A percentile compares a stretch with the other conserved stretches of the same genome.
Evolutionary conservation across 1,140 invertebrate genomes (phyloP).

Genomic region (Dolichoris vasculosae): DNA sequence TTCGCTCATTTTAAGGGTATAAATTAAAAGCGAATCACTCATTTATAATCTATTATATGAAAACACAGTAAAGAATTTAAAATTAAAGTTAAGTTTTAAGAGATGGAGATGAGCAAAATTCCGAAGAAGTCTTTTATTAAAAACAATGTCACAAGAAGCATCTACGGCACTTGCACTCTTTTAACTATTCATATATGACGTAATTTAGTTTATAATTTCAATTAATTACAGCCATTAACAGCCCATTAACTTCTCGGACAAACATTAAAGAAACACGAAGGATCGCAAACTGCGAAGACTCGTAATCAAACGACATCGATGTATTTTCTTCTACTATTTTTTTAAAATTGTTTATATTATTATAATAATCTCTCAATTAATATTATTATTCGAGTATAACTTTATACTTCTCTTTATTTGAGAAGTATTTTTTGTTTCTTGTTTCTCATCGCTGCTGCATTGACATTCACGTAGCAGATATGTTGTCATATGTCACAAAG

Average conservation of each 20-base stretch:
- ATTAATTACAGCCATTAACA: conserved; percentile 50
- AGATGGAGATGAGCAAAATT: conserved; percentile 21
- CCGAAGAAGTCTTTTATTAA: not conserved
- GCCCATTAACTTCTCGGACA: conserved; percentile 24
- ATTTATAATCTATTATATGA: not conserved
- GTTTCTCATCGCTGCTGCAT: not conserved
- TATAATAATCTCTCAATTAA: not conserved
- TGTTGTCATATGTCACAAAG: conserved; percentile 19
- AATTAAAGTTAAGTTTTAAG: not conserved
- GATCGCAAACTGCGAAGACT: conserved; percentile 25
- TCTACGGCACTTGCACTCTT: not conserved
- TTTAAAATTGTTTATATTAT: not conserved
- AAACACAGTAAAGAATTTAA: not conserved
- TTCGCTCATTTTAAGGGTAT: not conserved
- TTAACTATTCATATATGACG: not conserved
- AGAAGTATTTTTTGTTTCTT: conserved; percentile 1
- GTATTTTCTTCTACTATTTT: not conserved
- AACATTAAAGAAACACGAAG: conserved; percentile 36
- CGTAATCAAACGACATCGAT: not conserved
- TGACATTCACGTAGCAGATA: conserved; percentile 19
- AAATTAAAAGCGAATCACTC: not conserved
- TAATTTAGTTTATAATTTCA: conserved; percentile 39
- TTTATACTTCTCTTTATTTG: not conserved
- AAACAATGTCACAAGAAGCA: not conserved
- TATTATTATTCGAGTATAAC: not conserved